These are phyloP conservation scores for Castor canadensis DNA, from an alignment of 2,113 vertebrate species.

Conservation along the genomic window DNA sequence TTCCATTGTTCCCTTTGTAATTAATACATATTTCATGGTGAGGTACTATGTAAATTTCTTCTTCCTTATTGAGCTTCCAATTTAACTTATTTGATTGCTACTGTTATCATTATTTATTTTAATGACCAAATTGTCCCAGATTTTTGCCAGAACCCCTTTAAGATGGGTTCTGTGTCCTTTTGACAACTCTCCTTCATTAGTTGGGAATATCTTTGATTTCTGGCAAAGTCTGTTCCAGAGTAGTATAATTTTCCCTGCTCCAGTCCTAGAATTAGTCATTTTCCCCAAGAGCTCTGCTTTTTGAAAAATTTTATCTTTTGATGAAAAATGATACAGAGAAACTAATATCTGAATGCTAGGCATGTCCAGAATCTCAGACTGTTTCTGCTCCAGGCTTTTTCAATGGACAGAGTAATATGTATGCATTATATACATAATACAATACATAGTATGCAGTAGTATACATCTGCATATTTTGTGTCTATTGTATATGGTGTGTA, in stretches of 20 bases:
- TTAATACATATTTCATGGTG: not conserved
- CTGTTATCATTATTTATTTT: not conserved
- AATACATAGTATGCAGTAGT: too few species aligned
- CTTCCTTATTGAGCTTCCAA: not conserved
- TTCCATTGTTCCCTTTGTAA: not conserved
- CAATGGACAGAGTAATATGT: not conserved
- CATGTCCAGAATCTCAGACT: not conserved
- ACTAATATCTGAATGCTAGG: not conserved
- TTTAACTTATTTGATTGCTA: not conserved
- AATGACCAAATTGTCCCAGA: not conserved
- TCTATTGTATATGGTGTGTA: not conserved
- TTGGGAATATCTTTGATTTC: not conserved
- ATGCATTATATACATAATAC: too few species aligned
- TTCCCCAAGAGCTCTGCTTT: not conserved
- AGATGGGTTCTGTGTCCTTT: not conserved
- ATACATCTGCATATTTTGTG: not conserved
- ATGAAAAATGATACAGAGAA: not conserved
- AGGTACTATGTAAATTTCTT: not conserved
- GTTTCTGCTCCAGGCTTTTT: not conserved
- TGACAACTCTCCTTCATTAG: not conserved
- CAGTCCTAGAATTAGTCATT: not conserved
- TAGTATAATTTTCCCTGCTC: not conserved
- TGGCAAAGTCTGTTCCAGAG: not conserved
- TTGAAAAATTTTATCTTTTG: not conserved
- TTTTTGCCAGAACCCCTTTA: not conserved